Evolutionary conservation across 2,113 vertebrate genomes (phyloP), one percentile per base, ranked within the genome.

Genomic region (Cyprinus carpio): DNA sequence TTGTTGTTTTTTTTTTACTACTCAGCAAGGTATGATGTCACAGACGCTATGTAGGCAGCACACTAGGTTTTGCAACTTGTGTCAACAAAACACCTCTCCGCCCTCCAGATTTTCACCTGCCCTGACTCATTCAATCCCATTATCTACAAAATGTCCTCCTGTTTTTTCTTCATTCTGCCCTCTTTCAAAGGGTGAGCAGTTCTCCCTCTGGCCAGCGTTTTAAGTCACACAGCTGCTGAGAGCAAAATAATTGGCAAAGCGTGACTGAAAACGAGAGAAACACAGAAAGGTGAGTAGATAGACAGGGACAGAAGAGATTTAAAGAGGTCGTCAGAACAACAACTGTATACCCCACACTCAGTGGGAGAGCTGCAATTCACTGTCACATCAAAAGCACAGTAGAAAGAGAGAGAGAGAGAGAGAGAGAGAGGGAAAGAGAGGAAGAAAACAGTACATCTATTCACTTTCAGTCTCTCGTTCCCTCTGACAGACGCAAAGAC

Each of bases 321-420:
- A 56, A 84, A 76, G 40, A 64, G 82, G 72, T 51, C 75, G 43
- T 69, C 62, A 78, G 60, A 67, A 31, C 75, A 46, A 46, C 71
- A 75, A 76, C 40, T 77, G 78, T 78, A 78, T 29, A 78, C 60
- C 60, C 76, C 29, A 23, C 51, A 40, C 51, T 56, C 46, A 2
- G 72, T 49, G 37, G 29, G 83, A 67, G 75, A 84, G 75, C 83
- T 25, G 74, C 56, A 49, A 78, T 77, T 78, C 58, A 49, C 71
- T 49, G 82, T 78, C 83, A 84, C 83, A 84, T 84, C 83, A 84
- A 84, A 78, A 76, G 58, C 40, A 40, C 75, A 37, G 58, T 8
- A 40, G 40, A 84, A 84, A 84, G 56, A n/a, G 20, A 84, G 56
- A n/a, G 29, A n/a, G n/a, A n/a, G n/a, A n/a, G n/a, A n/a, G n/a